Conservation (phyloP, 2,113 vertebrate genomes). For the Syngnathus floridae region DNA sequence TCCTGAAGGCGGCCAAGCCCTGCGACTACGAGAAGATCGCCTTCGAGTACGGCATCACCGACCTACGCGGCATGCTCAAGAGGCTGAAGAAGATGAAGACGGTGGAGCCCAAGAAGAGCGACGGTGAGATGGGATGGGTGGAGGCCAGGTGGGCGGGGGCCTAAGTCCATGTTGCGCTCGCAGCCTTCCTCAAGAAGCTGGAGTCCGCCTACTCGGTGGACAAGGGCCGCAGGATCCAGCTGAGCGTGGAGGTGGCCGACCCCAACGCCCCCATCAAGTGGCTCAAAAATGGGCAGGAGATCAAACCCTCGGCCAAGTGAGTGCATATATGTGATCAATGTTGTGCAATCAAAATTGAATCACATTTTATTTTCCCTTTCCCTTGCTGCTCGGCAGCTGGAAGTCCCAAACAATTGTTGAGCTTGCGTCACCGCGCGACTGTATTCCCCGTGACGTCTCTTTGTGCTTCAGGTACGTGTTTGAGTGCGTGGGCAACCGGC, state of each 20-base stretch:
- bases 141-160: not conserved
- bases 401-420: no score
- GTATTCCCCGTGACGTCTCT: not conserved
- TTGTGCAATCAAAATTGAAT: no score
- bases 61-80: slow-evolving; percentile 85
- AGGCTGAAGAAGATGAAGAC: slow-evolving; percentile 82
- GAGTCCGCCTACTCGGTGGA: slow-evolving; percentile 81
- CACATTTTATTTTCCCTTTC: no score
- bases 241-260: slow-evolving; percentile 76
- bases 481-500: slow-evolving; percentile 81
- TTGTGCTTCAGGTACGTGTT: slow-evolving; percentile 75
- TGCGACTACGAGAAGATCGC: slow-evolving; percentile 90
- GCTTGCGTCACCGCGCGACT: no score
- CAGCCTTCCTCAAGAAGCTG: slow-evolving; percentile 82
- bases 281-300: slow-evolving; percentile 84
- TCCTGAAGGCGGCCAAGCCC: slow-evolving; percentile 82
- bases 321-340: not conserved
- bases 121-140: slow-evolving; percentile 65
- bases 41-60: slow-evolving; percentile 88
- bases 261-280: slow-evolving; percentile 74
- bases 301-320: slow-evolving; percentile 85
- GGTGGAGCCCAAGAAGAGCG: slow-evolving; percentile 79
- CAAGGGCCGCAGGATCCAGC: slow-evolving; percentile 76
- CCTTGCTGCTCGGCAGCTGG: no score
- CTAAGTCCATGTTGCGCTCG: slow-evolving; percentile 8